Evolutionary conservation across 2,113 vertebrate genomes (phyloP).

Genomic region (Calyptomena viridis): DNA sequence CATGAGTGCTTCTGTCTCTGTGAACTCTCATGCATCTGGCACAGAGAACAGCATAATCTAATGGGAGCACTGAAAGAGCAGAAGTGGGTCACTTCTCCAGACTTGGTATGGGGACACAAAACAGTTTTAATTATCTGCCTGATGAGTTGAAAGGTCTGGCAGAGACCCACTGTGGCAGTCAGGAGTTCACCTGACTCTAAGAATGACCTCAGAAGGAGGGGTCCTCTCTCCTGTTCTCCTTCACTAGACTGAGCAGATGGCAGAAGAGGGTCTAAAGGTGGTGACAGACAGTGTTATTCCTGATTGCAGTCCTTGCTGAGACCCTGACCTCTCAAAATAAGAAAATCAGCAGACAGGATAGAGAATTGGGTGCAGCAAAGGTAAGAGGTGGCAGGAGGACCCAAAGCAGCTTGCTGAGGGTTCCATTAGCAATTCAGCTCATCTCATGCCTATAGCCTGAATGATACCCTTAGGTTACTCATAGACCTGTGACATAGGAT

Average conservation of each 20-base stretch:
- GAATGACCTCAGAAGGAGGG: neutral
- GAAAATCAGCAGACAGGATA: neutral
- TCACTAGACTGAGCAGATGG: neutral
- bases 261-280: neutral
- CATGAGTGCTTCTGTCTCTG: neutral
- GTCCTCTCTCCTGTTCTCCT: neutral
- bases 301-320: neutral
- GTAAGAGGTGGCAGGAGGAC: neutral
- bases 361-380: neutral
- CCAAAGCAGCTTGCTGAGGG: neutral
- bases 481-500: neutral
- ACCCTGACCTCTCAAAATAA: neutral
- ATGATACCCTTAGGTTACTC: neutral
- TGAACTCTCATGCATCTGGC: no score
- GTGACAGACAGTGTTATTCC: neutral
- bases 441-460: no score
- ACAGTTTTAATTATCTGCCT: neutral
- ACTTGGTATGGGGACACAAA: no score
- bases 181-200: neutral
- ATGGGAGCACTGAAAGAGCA: neutral
- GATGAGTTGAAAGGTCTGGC: neutral
- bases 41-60: neutral
- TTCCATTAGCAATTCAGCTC: neutral
- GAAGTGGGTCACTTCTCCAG: neutral
- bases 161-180: neutral